Conservation (phyloP, 2,797 vertebrate species). For the Meda fulgida region DNA sequence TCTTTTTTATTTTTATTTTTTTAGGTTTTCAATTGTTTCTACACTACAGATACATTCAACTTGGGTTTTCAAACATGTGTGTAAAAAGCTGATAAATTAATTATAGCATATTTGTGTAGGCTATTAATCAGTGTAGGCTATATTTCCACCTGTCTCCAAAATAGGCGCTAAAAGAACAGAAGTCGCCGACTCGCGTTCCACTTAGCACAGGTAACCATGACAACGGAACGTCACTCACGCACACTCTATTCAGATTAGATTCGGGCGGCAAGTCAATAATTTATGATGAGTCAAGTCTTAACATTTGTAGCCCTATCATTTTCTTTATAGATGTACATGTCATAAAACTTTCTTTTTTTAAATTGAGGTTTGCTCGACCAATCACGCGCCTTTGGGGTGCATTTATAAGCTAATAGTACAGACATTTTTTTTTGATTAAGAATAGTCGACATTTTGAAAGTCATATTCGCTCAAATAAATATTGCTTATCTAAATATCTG, state of each 20-base stretch:
- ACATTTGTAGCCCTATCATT: not conserved
- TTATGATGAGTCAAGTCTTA: too few relatives aligned
- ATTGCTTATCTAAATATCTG: not conserved
- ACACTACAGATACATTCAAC: not conserved
- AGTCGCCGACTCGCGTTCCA: not conserved
- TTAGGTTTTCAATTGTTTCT: too few relatives aligned
- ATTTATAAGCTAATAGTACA: not conserved
- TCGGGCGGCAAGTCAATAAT: not conserved
- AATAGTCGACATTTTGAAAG: not conserved
- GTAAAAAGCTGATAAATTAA: not conserved
- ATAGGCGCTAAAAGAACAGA: not conserved
- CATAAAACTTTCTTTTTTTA: not conserved
- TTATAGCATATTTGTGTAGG: too few relatives aligned
- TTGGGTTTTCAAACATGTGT: not conserved
- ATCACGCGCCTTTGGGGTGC: not conserved
- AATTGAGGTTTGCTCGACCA: not conserved
- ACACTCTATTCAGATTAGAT: not conserved
- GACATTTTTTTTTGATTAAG: not conserved
- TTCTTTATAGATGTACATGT: not conserved
- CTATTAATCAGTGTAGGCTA: too few relatives aligned
- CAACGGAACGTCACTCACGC: slow-evolving; percentile 30
- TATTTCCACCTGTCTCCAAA: not conserved
- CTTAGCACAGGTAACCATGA: slow-evolving; percentile 21
- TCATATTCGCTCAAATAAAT: not conserved
- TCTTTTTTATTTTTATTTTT: too few relatives aligned